Percentiles rank a stretch among this genome's conserved stretches.
These are phyloP conservation scores for Lateolabrax maculatus DNA, from an alignment of 2,797 vertebrate species.

Conservation along the genomic window DNA sequence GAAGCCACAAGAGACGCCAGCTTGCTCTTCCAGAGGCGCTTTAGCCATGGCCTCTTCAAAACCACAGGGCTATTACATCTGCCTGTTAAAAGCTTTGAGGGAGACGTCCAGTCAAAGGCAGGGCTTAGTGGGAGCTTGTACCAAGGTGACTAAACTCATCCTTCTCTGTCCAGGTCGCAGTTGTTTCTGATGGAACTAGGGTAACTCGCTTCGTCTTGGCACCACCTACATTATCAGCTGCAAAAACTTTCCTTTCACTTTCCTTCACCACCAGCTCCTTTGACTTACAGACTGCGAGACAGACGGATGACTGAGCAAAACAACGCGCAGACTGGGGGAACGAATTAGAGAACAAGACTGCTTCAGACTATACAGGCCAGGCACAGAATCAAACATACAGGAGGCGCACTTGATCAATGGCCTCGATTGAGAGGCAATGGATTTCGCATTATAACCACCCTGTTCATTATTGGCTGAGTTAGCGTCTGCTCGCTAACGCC, in stretches of 20 bases:
- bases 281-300: slow-evolving; percentile 7
- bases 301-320: slow-evolving; percentile 22
- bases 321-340: background rate
- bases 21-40: slow-evolving; percentile 78
- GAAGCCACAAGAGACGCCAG: slow-evolving; percentile 82
- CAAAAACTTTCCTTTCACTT: too few relatives aligned
- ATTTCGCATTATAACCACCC: slow-evolving; percentile 81
- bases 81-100: slow-evolving; percentile 87
- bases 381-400: slow-evolving; percentile 65
- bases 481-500: slow-evolving; percentile 70
- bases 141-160: slow-evolving; percentile 80
- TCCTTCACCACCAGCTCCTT: slow-evolving; percentile 22
- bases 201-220: background rate
- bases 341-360: slow-evolving; percentile 27
- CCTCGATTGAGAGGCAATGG: slow-evolving; percentile 78
- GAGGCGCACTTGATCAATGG: slow-evolving; percentile 75
- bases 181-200: slow-evolving; percentile 37
- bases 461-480: slow-evolving; percentile 80
- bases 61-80: slow-evolving; percentile 86
- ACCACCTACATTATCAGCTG: slow-evolving; percentile 21
- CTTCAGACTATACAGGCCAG: slow-evolving; percentile 41
- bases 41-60: slow-evolving; percentile 80
- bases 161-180: slow-evolving; percentile 55
- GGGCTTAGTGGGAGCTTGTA: slow-evolving; percentile 54
- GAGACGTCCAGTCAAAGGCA: slow-evolving; percentile 79